These are phyloP conservation scores for Serripes groenlandicus DNA, from an alignment of 2,888 invertebrate genomes.

Conservation along the genomic window DNA sequence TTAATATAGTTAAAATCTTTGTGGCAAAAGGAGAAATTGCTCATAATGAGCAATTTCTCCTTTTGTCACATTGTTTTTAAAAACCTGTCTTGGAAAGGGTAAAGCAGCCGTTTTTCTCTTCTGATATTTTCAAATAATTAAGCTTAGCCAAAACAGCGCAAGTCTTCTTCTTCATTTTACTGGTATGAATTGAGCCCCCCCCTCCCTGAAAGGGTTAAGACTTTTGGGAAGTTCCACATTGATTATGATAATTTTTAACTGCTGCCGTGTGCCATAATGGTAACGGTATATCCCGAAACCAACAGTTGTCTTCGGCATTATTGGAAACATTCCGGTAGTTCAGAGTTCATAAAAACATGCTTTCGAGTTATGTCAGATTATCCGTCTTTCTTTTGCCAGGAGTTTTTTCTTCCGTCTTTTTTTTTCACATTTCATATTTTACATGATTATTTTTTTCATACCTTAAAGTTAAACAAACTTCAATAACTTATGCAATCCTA, in stretches of 20 bases:
- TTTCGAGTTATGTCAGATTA: conserved; percentile 6
- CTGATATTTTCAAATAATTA: no score
- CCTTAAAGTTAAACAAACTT: no score
- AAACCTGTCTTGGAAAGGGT: background rate
- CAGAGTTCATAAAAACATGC: conserved; percentile 35
- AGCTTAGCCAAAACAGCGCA: no score
- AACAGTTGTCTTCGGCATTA: conserved; percentile 25
- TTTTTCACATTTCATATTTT: background rate
- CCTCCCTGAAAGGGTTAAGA: conserved; percentile 19
- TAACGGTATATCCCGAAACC: conserved; percentile 13
- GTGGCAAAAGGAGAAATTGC: no score
- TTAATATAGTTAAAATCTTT: no score
- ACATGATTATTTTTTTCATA: background rate
- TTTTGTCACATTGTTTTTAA: background rate
- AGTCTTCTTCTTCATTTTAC: no score
- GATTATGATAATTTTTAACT: conserved; percentile 54
- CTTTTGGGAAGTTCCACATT: conserved; percentile 26
- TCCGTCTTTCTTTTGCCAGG: conserved; percentile 8
- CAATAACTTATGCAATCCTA: no score
- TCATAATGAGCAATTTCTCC: background rate
- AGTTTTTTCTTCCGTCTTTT: background rate
- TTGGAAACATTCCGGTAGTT: conserved; percentile 29
- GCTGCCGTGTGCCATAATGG: conserved; percentile 10
- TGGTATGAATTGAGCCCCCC: background rate
- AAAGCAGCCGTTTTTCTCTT: no score